Base-by-base conservation (phyloP, 2,113 vertebrate species). In the Pollachius pollachius region DNA sequence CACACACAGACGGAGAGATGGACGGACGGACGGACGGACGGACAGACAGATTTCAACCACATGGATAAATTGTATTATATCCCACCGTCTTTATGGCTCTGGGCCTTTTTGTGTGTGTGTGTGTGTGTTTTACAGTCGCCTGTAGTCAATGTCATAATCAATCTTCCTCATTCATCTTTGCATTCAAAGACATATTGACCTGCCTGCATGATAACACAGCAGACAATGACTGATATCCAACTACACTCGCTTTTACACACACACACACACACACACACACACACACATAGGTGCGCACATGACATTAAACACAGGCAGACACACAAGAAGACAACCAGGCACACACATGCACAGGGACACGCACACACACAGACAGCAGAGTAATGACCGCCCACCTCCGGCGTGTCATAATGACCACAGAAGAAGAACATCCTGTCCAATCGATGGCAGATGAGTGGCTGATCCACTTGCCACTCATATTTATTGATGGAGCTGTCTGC, bases 401-500 rank as follows among this genome's bases (percentile, higher is more conserved):
- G 84, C 83, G 88, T 84, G 82, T 87, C 85, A 85, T 86, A 78
- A 82, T 80, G 80, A 75, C 79, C 69, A 69, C 13, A 68, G 54
- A 69, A 78, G 59, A 76, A 71, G 78, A 58, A 12, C 82, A 77
- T 89, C 92, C 88, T 71, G 88, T 87, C 59, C 5, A 3, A 91
- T 90, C 62, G 87, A 91, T 79, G 63, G 72, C 56, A 41, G 65
- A 74, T 30, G 71, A 84, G 77, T 65, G 66, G 77, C 81, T 62
- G 62, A 81, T 62, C 68, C 77, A 65, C 77, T 77, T 66, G 85
- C 78, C 85, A 67, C 19, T 87, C 78, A 76, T 1, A 15, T 1
- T 86, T 89, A 90, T 74, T 74, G 89, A 90, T 88, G 83, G 73
- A 87, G 71, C 86, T 81, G 71, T 84, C 77, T 64, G n/a, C 19